Evolutionary conservation across 2,888 invertebrate genomes (phyloP), one percentile per base, ranked within the genome.

Genomic region (Antheraea assamensis): DNA sequence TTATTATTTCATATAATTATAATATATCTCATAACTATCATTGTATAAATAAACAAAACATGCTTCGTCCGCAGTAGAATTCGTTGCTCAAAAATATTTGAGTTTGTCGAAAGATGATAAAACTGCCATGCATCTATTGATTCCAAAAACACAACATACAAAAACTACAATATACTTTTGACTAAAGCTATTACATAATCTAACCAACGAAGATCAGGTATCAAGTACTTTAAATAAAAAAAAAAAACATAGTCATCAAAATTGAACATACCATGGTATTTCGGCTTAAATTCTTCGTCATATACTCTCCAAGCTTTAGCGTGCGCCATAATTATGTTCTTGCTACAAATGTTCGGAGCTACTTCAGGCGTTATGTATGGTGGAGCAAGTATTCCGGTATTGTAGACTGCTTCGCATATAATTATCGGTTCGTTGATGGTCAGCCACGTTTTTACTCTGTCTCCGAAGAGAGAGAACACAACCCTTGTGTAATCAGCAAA

Each of bases 381-480:
- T 0, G 84, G 84, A 0, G 81, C 80, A 0, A 61, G 0, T 1
- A 42, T 27, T 1, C 68, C 61, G 0, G 64, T 70, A 2, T 1
- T 52, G 72, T 78, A 83, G 0, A 72, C 73, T 0, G 27, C 24
- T 1, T 83, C 83, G 30, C 85, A 85, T 0, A 79, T 27, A 0
- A 74, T 70, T 0, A 85, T 82, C 0, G 97, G 96, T 80, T 97
- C 97, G 83, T 97, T 97, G 58, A 97, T 91, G 0, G 97, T 97
- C 0, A 96, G 94, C 97, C 97, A 97, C 70, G 92, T 87, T 83
- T 93, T 95, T 3, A 96, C 95, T 70, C 95, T 92, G 78, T 95
- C 95, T 0, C 95, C 96, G 76, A 92, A 96, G 76, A 95, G 88
- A 13, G 91, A 88, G 80, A 94, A 95, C 3, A 95, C 85, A 1